These are phyloP conservation scores for Drosophila guanche DNA, from an alignment of 1,140 invertebrate genomes.

Conservation along the genomic window DNA sequence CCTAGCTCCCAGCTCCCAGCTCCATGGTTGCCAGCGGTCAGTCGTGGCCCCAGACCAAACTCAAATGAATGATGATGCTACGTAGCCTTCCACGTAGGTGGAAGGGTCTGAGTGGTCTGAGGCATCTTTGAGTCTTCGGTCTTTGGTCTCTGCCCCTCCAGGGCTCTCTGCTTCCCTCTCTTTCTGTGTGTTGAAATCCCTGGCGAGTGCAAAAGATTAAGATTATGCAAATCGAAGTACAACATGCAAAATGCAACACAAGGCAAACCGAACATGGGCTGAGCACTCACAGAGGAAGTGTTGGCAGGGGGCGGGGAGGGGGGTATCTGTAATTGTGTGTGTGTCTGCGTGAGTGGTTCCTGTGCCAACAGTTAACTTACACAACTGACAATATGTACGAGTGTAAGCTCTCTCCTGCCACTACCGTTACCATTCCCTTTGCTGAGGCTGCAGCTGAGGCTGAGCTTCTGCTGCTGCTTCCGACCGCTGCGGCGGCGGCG, in stretches of 20 bases:
- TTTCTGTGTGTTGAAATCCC: conserved; percentile 33
- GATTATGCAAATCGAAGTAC: conserved; percentile 75
- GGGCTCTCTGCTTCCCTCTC: background rate
- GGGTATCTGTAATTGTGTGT: background rate
- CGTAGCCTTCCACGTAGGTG: no score
- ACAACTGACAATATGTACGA: conserved; percentile 43
- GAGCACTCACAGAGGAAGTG: conserved; percentile 2
- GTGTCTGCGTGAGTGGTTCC: conserved; percentile 1
- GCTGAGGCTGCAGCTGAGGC: no score
- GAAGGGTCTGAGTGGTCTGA: background rate
- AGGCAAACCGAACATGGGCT: conserved; percentile 37
- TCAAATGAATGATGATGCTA: no score
- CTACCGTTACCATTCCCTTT: background rate
- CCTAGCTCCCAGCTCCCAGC: no score
- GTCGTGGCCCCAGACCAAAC: no score
- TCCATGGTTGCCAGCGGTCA: no score
- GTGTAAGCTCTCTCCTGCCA: background rate
- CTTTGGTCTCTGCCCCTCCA: background rate
- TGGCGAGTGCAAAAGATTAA: conserved; percentile 71
- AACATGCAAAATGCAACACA: conserved; percentile 76
- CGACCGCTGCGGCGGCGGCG: background rate
- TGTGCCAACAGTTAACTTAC: conserved; percentile 31
- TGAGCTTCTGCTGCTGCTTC: background rate
- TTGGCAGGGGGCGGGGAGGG: background rate
- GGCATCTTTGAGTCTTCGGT: background rate